Evolutionary conservation across 2,113 vertebrate species (phyloP), one percentile per base, ranked within the genome.

Genomic region (Balaeniceps rex): DNA sequence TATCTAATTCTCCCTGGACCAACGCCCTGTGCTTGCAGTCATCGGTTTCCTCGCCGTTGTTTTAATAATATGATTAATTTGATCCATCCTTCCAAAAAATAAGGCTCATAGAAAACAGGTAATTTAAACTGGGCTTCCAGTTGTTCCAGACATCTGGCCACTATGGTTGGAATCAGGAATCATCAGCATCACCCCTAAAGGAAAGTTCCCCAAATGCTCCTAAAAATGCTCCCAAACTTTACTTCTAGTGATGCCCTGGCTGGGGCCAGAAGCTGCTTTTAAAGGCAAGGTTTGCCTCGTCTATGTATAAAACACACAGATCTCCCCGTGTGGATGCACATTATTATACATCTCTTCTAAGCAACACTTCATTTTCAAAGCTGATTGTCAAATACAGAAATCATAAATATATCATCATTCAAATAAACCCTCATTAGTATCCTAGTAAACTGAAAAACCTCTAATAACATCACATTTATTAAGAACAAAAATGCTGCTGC

Each of bases 1-100:
- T 91, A 79, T 79, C 78, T 83, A 40, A 61, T 54, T 95, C 78
- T 94, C 75, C 63, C 44, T 76, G 78, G 89, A 87, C 74, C 49
- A 72, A 57, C 83, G 88, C 74, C 57, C 84, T 54, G 16, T 80
- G 61, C 82, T 91, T 85, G 75, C 36, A 80, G 90, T 57, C 34
- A n/a, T 10, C 17, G 6, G 17, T 87, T 93, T 93, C 49, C 66
- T 85, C 1, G 1, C 49, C 0, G 1, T 71, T 92, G 23, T 94
- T 94, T 94, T 29, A 85, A 76, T 72, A 64, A 69, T 25, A 69
- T 69, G 57, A 96, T 85, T 87, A 68, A 96, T 93, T 95, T 82
- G 22, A 94, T 69, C 24, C 49, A 83, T 65, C 57, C 57, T 90
- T 91, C 61, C 0, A 15, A 85, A 96, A 94, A 82, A 55, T 33